Evolutionary conservation across 2,113 vertebrate species (phyloP).

Genomic region (Petroica traversi): DNA sequence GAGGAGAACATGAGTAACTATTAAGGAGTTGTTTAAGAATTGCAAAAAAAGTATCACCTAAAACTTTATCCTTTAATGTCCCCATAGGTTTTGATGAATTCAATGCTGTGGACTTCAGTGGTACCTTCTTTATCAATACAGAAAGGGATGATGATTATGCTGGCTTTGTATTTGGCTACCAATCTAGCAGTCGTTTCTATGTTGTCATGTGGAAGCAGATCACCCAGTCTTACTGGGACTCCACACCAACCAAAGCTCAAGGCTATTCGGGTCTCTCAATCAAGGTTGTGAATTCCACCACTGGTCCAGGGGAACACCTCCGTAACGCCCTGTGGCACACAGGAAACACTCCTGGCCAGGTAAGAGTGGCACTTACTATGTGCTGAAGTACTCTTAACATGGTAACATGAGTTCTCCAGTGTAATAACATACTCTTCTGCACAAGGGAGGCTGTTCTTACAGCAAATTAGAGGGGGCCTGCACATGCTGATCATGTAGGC

Average conservation of each 20-base stretch:
- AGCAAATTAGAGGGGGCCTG: background rate
- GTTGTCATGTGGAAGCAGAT: slow-evolving; percentile 99
- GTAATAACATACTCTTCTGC: background rate
- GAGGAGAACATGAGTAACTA: background rate
- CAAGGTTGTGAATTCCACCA: slow-evolving; percentile 98
- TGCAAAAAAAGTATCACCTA: background rate
- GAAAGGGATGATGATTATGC: slow-evolving; percentile 97
- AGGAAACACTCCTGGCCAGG: slow-evolving; percentile 94
- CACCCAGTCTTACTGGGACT: slow-evolving; percentile 96
- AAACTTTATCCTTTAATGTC: background rate
- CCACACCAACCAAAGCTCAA: slow-evolving; percentile 91
- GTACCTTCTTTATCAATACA: slow-evolving; percentile 98
- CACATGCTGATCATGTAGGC: background rate
- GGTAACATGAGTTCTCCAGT: background rate
- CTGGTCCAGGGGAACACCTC: slow-evolving; percentile 95
- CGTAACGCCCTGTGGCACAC: slow-evolving; percentile 98
- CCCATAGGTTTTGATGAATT: slow-evolving; percentile 92
- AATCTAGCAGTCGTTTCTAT: slow-evolving; percentile 97
- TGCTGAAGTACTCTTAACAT: background rate
- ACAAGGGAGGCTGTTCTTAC: background rate
- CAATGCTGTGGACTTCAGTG: slow-evolving; percentile 96
- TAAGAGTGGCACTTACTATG: slow-evolving; percentile 15
- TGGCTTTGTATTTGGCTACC: slow-evolving; percentile 97
- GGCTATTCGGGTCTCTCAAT: slow-evolving; percentile 96
- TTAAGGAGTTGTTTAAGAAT: background rate